These are phyloP conservation scores for Horisme vitalbata DNA, from an alignment of 2,888 invertebrate genomes.

Conservation along the genomic window DNA sequence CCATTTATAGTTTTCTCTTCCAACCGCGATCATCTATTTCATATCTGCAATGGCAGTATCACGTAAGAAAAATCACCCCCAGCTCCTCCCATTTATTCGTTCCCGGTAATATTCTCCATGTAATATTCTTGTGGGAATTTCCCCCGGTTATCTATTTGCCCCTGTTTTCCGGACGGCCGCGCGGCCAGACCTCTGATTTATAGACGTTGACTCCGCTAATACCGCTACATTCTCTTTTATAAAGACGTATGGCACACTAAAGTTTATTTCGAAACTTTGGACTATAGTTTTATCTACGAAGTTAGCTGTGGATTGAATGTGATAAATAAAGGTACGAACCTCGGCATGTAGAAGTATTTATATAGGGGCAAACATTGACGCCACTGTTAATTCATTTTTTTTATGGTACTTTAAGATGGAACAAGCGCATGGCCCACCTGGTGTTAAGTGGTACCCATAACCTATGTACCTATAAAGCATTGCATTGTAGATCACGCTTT, in stretches of 20 bases:
- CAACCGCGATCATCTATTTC: background rate
- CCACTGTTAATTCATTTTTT: too few relatives aligned
- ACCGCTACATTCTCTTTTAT: slow-evolving; percentile 9
- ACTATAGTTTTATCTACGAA: too few relatives aligned
- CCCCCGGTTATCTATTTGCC: slow-evolving; percentile 13
- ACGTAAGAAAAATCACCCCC: background rate
- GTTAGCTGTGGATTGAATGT: too few relatives aligned
- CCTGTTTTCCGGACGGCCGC: slow-evolving; percentile 12
- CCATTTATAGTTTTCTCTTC: background rate
- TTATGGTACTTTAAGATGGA: too few relatives aligned
- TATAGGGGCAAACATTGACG: too few relatives aligned
- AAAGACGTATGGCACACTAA: background rate
- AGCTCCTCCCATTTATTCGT: background rate
- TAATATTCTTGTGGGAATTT: slow-evolving; percentile 9
- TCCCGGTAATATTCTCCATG: slow-evolving; percentile 1
- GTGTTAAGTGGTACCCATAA: too few relatives aligned
- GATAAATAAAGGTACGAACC: too few relatives aligned
- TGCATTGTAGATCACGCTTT: too few relatives aligned
- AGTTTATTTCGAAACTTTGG: background rate
- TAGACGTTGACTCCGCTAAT: slow-evolving; percentile 10
- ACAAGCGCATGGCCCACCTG: too few relatives aligned
- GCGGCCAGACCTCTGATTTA: slow-evolving; percentile 9
- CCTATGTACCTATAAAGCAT: too few relatives aligned
- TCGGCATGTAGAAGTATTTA: too few relatives aligned
- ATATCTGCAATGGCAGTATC: background rate